Conservation (phyloP, 2,888 invertebrate genomes). For the Ichneumoninae sp. region DNA sequence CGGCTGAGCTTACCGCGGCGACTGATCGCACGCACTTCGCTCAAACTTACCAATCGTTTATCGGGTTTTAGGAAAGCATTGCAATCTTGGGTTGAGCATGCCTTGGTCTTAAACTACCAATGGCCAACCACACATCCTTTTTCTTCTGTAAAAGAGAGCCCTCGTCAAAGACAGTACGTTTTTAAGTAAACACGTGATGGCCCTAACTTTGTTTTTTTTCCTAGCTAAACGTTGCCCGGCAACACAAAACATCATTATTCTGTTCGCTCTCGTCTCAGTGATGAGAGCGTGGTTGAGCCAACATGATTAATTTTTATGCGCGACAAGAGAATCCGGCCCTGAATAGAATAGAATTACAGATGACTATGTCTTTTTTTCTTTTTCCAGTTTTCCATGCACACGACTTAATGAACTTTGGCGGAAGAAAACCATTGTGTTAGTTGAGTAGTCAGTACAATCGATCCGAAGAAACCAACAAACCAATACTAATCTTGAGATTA, state of each 20-base stretch:
- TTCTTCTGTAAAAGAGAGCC: slow-evolving; percentile 84
- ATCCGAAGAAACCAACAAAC: slow-evolving; percentile 41
- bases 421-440: slow-evolving; percentile 13
- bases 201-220: slow-evolving; percentile 73
- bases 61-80: slow-evolving; percentile 84
- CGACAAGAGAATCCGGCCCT: background rate
- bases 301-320: background rate
- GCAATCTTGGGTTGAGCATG: slow-evolving; percentile 84
- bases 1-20: slow-evolving; percentile 79
- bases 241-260: slow-evolving; percentile 29
- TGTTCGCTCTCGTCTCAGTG: background rate
- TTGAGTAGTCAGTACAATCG: slow-evolving; percentile 25
- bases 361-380: background rate
- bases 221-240: slow-evolving; percentile 45
- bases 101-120: slow-evolving; percentile 84
- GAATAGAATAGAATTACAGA: background rate
- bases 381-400: background rate
- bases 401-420: background rate
- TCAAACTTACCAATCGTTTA: slow-evolving; percentile 83
- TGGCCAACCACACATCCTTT: slow-evolving; percentile 84
- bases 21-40: slow-evolving; percentile 79
- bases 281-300: background rate
- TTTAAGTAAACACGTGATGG: slow-evolving; percentile 81
- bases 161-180: slow-evolving; percentile 84
- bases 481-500: slow-evolving; percentile 29